Base-by-base conservation (phyloP, 2,888 invertebrate species). In the Resseliella maxima region DNA sequence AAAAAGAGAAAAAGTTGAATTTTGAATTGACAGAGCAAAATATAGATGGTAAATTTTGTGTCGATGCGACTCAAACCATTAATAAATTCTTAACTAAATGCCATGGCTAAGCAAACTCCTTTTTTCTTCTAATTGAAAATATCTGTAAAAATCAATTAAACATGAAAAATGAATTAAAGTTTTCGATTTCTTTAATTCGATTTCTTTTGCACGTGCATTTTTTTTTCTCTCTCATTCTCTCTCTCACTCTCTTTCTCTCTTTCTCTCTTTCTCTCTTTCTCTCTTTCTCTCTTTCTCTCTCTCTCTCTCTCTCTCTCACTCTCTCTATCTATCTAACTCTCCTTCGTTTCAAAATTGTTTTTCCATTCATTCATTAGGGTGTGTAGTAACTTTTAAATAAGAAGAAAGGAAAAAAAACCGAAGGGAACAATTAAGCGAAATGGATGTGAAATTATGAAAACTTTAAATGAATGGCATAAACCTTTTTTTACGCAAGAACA, bases 151-250 rank as follows among this genome's bases (percentile, higher is more conserved):
- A 86, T 85, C 86, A 86, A 86, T 86, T 86, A 86, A 86, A 86
- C 86, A 86, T 45, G 86, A 81, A 86, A 86, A 86, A 86, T 38
- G 86, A 85, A 86, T 86, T 86, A 86, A 86, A 86, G 86, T 86
- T 86, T 83, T 45, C 38, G 83, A 36, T 72, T 59, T 59, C 59
- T 59, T 59, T 27, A 59, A 72, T 72, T 72, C 72, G 15, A n/a
- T 72, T 72, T 31, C 72, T 27, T 72, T 72, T 72, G 72, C 72
- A 72, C 72, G 72, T 72, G 72, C 31, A 72, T 72, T 72, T 59
- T 59, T 27, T 72, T 72, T 72, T 31, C 72, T 31, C 72, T 31
- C 31, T 31, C 31, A 72, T 72, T 72, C 24, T 59, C 31, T 72
- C 15, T 24, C 5, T 24, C 3, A 18, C 2, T 24, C 21, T 72